These are phyloP conservation scores for Patella depressa DNA, from an alignment of 2,888 invertebrate species.

Conservation along the genomic window DNA sequence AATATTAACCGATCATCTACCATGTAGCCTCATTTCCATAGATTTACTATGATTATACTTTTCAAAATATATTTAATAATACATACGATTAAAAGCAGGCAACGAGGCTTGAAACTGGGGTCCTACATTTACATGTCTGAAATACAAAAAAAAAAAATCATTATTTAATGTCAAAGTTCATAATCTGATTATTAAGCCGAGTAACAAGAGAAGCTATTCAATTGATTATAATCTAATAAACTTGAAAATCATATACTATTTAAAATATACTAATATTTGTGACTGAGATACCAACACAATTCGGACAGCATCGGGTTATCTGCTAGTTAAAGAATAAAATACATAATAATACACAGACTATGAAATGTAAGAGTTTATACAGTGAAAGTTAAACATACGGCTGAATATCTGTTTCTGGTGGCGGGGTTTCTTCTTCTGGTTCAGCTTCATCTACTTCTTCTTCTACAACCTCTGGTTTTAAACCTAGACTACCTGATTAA, in stretches of 20 bases:
- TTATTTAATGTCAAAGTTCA: neutral
- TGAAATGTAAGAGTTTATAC: no score
- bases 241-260: neutral
- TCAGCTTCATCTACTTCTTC: conserved; percentile 40
- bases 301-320: no score
- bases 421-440: conserved; percentile 55
- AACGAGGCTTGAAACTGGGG: conserved; percentile 87
- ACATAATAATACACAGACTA: no score
- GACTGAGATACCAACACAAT: no score
- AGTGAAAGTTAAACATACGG: conserved; percentile 63
- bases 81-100: conserved; percentile 74
- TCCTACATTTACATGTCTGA: conserved; percentile 86
- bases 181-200: neutral
- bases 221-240: neutral
- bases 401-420: conserved; percentile 71
- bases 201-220: neutral
- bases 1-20: no score
- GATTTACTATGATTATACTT: neutral
- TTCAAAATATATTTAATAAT: conserved; percentile 40
- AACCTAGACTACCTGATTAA: conserved; percentile 31
- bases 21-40: neutral
- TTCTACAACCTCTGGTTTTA: conserved; percentile 35
- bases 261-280: no score
- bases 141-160: conserved; percentile 20
- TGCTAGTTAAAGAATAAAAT: no score